Percentiles rank a stretch among this genome's conserved stretches.
Evolutionary conservation across 1,140 invertebrate species (phyloP).

Genomic region (Limonius californicus): DNA sequence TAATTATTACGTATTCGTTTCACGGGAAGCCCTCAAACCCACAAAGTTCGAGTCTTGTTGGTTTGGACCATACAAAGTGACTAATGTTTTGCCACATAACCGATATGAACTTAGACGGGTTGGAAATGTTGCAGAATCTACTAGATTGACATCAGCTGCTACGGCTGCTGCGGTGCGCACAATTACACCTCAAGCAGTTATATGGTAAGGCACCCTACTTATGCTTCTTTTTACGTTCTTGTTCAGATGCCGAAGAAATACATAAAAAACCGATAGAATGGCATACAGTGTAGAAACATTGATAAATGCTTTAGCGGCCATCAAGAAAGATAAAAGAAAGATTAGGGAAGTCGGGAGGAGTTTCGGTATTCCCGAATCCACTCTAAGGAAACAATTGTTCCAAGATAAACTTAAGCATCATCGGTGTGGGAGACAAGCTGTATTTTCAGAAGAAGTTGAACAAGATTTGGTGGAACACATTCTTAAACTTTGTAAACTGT

Average conservation of each 20-base stretch:
- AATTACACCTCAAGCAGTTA: not conserved
- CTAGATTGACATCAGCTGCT: no score
- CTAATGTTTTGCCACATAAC: no score
- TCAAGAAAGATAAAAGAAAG: not conserved
- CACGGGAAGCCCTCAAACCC: no score
- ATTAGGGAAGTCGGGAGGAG: not conserved
- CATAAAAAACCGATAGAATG: not conserved
- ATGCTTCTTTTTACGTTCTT: not conserved
- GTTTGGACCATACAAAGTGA: no score
- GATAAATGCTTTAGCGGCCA: not conserved
- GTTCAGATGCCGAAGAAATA: not conserved
- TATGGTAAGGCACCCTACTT: not conserved
- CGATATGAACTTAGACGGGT: no score
- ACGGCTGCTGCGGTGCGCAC: not conserved
- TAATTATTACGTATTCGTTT: no score
- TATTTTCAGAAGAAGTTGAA: not conserved
- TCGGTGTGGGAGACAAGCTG: conserved; percentile 21
- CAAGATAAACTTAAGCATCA: conserved; percentile 33
- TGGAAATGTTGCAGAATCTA: no score
- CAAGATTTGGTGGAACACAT: not conserved
- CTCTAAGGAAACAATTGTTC: not conserved
- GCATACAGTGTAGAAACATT: not conserved
- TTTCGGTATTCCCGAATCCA: not conserved
- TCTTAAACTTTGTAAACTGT: not conserved
- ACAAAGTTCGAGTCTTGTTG: no score